Conservation (phyloP, 2,888 invertebrate species). For the Pyrocoelia pectoralis region DNA sequence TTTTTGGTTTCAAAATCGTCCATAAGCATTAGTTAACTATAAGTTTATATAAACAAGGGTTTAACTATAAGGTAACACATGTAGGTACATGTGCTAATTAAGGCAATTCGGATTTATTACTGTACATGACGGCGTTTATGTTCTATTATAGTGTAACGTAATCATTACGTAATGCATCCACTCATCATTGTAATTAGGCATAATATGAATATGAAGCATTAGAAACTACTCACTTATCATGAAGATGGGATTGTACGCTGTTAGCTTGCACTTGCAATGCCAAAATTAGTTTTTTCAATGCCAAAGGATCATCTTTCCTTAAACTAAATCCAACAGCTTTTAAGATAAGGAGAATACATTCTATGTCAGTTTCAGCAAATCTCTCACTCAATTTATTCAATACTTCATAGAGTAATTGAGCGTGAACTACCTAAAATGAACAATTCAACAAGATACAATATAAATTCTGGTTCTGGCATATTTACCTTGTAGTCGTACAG, state of each 20-base stretch:
- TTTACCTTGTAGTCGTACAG: slow-evolving; percentile 87
- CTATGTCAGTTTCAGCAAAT: slow-evolving; percentile 82
- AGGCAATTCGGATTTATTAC: too few species aligned
- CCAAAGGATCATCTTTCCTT: slow-evolving; percentile 85
- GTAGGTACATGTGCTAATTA: too few species aligned
- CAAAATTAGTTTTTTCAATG: slow-evolving; percentile 78
- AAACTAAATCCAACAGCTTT: slow-evolving; percentile 84
- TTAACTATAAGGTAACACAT: too few species aligned
- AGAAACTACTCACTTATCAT: slow-evolving; percentile 61
- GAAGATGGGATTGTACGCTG: slow-evolving; percentile 54
- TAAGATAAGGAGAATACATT: slow-evolving; percentile 80
- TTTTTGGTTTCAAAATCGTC: too few species aligned
- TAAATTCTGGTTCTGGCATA: neutral
- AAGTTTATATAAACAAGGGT: too few species aligned
- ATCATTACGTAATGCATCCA: too few species aligned
- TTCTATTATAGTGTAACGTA: too few species aligned
- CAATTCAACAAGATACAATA: neutral
- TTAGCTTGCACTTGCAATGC: slow-evolving; percentile 70
- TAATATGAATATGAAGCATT: too few species aligned
- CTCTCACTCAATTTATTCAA: slow-evolving; percentile 70
- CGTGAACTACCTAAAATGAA: slow-evolving; percentile 74
- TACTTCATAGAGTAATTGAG: slow-evolving; percentile 81
- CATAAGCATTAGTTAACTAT: too few species aligned
- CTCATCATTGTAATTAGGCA: too few species aligned
- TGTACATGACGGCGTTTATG: too few species aligned